Base-by-base conservation (phyloP, 2,888 invertebrate genomes). In the Sabellastarte sp. region DNA sequence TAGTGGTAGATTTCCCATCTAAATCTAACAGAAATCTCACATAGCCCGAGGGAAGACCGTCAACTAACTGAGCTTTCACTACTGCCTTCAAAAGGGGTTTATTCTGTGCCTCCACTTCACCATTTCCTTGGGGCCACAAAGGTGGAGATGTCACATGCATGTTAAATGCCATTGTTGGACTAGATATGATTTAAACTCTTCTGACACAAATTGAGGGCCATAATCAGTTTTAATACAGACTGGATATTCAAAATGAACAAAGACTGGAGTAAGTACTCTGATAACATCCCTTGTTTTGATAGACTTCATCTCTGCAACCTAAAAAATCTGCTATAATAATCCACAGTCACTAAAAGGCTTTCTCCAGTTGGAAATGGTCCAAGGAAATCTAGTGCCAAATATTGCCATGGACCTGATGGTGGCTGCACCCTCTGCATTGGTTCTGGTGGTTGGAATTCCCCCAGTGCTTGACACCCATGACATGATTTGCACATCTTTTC, bases 401-500 rank as follows among this genome's bases (percentile, higher is more conserved):
- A 5, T 41, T 41, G 41, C 41, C 41, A 15, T 41, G 41, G 41
- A 41, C 41, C 41, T 20, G 41, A 15, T 41, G 41, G 20, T 41
- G 41, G 41, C 20, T 41, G 10, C 5, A 41, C 41, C 41, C 41
- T 41, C 20, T 41, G 5, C 41, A 41, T 20, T 15, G 41, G 41
- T 41, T 41, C 41, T 15, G 41, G 20, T 41, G 41, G 41, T 5
- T 20, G 5, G 15, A 10, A 28, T 31, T 5, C 15, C 5, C 24
- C 55, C 10, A 53, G 10, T 53, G n/a, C 15, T 53, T 26, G 26
- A 53, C 55, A 53, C 26, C 10, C 26, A 26, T 28, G 55, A 28
- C 55, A 53, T 15, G 55, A 15, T 53, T 28, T 53, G 55, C 55
- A 53, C 28, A 26, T 24, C 55, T 24, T 10, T 53, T 53, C 55